phyloP scores from a whole-genome alignment of 2,888 invertebrate species.

The Bellardia pandia region DNA sequence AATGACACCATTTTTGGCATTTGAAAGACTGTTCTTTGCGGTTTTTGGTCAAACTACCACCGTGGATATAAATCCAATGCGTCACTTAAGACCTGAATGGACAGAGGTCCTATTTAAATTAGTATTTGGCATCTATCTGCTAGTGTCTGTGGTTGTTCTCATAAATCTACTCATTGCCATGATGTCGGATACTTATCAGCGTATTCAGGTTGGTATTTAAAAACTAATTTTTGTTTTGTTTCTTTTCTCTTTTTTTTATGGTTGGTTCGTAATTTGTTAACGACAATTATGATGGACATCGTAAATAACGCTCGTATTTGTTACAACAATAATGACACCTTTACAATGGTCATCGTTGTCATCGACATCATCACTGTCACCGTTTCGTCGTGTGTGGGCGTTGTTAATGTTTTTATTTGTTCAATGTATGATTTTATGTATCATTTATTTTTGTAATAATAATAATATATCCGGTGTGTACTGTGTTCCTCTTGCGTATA shows the following conservation, averaged over 20 bases:
- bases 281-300: slow-evolving; percentile 39
- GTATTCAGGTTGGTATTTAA: slow-evolving; percentile 94
- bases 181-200: slow-evolving; percentile 99
- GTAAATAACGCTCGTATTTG: not conserved
- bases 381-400: slow-evolving; percentile 68
- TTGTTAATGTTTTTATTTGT: slow-evolving; percentile 71
- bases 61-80: slow-evolving; percentile 92
- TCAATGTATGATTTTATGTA: slow-evolving; percentile 66
- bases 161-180: slow-evolving; percentile 99
- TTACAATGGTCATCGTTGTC: slow-evolving; percentile 35
- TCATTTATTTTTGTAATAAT: slow-evolving; percentile 56
- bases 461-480: slow-evolving; percentile 45
- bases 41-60: slow-evolving; percentile 97
- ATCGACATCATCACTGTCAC: slow-evolving; percentile 61
- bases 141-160: slow-evolving; percentile 98
- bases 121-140: slow-evolving; percentile 98
- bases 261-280: slow-evolving; percentile 72
- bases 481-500: slow-evolving; percentile 78
- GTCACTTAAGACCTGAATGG: slow-evolving; percentile 90
- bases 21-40: slow-evolving; percentile 99
- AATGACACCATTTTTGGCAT: slow-evolving; percentile 95
- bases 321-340: not conserved
- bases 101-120: slow-evolving; percentile 94
- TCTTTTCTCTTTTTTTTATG: slow-evolving; percentile 76
- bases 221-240: slow-evolving; percentile 77